These are phyloP conservation scores for Agrotis ipsilon DNA, from an alignment of 2,888 invertebrate species.

Conservation along the genomic window DNA sequence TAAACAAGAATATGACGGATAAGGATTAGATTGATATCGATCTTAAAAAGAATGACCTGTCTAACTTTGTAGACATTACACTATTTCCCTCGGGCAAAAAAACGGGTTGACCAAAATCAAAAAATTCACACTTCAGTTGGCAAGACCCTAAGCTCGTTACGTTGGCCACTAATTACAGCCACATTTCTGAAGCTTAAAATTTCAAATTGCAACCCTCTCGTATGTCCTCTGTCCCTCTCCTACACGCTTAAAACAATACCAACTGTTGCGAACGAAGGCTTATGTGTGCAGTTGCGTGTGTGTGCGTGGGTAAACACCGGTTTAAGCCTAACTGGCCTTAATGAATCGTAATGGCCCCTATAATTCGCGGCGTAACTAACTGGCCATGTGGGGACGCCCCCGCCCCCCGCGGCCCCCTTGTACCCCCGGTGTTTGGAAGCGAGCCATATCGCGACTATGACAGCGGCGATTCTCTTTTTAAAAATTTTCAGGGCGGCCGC, in stretches of 20 bases:
- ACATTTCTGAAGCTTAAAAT: slow-evolving; percentile 86
- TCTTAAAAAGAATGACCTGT: neutral
- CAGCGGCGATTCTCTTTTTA: slow-evolving; percentile 88
- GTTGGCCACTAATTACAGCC: slow-evolving; percentile 86
- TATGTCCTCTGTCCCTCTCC: slow-evolving; percentile 73
- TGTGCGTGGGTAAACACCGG: slow-evolving; percentile 91
- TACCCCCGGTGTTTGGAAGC: slow-evolving; percentile 83
- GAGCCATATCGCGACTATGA: slow-evolving; percentile 89
- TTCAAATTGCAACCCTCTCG: slow-evolving; percentile 80
- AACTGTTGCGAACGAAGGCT: slow-evolving; percentile 80
- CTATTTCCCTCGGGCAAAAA: slow-evolving; percentile 25
- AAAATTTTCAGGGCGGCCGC: slow-evolving; percentile 85
- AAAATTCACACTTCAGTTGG: slow-evolving; percentile 81
- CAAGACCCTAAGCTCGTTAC: slow-evolving; percentile 85
- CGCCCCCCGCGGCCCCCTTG: slow-evolving; percentile 66
- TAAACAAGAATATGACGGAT: no score
- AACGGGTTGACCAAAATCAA: slow-evolving; percentile 70
- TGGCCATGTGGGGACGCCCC: slow-evolving; percentile 87
- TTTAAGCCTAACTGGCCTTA: slow-evolving; percentile 92
- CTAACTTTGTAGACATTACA: neutral
- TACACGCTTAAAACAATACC: slow-evolving; percentile 80
- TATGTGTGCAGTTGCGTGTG: slow-evolving; percentile 70
- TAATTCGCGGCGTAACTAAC: slow-evolving; percentile 92
- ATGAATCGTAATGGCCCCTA: slow-evolving; percentile 92
- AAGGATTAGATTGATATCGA: no score